A percentile compares a stretch with the other conserved stretches of the same genome.
Conservation (phyloP, 2,113 vertebrate genomes). For the Nerophis lumbriciformis region DNA sequence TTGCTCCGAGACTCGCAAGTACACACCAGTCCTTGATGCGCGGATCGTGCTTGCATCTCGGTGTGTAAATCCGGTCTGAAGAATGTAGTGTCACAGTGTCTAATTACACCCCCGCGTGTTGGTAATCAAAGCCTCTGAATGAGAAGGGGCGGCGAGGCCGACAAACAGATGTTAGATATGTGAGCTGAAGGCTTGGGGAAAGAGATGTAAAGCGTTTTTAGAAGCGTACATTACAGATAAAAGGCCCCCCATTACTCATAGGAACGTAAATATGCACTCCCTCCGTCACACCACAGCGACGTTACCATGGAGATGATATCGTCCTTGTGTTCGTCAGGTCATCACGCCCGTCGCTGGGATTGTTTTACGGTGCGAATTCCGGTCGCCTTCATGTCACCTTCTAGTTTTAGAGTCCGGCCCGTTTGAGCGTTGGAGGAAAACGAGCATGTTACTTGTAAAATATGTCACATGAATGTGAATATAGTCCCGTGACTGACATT, state of each 20-base stretch:
- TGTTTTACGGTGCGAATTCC: neutral
- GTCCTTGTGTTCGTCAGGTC: slow-evolving; percentile 42
- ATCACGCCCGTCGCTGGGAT: slow-evolving; percentile 7
- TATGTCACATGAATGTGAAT: too few species aligned
- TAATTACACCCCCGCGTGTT: slow-evolving; percentile 31
- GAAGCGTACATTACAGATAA: slow-evolving; percentile 15
- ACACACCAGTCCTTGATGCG: slow-evolving; percentile 27
- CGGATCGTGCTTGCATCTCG: slow-evolving; percentile 14
- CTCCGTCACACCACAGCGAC: slow-evolving; percentile 31
- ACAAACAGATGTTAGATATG: slow-evolving; percentile 46
- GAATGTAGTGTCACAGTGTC: slow-evolving; percentile 21
- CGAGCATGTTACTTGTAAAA: neutral
- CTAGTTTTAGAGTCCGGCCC: neutral
- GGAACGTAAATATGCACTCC: slow-evolving; percentile 36
- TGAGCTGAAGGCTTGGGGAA: slow-evolving; percentile 34
- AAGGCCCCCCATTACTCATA: slow-evolving; percentile 21
- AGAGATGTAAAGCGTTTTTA: slow-evolving; percentile 44
- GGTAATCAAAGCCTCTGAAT: slow-evolving; percentile 45
- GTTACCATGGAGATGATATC: slow-evolving; percentile 55
- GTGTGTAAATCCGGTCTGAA: slow-evolving; percentile 26
- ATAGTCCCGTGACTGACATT: slow-evolving; percentile 3
- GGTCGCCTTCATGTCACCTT: neutral
- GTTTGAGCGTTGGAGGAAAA: neutral
- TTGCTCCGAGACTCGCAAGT: slow-evolving; percentile 46
- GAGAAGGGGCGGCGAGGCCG: slow-evolving; percentile 30